Evolutionary conservation across 2,113 vertebrate species (phyloP).

Genomic region (Baryphthengus martii): DNA sequence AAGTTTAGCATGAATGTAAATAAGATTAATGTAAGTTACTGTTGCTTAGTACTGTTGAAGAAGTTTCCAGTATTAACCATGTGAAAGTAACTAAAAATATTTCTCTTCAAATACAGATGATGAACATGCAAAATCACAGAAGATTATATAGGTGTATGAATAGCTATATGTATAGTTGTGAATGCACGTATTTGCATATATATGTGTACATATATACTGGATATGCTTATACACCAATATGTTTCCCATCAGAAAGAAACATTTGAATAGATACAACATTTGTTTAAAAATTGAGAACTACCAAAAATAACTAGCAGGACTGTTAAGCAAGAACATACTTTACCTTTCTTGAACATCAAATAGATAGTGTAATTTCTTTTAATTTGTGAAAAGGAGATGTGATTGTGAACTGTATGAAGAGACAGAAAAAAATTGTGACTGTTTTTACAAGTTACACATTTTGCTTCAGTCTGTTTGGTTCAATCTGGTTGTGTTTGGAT

Average conservation of each 20-base stretch:
- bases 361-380: not conserved
- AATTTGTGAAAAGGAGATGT: not conserved
- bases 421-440: not conserved
- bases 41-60: not conserved
- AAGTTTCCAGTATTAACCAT: not conserved
- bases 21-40: not conserved
- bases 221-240: not conserved
- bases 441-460: not conserved
- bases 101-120: not conserved
- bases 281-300: not conserved
- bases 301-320: not conserved
- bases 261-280: not conserved
- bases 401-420: not conserved
- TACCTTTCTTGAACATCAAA: not conserved
- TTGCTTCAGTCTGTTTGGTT: not conserved
- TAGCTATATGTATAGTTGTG: not conserved
- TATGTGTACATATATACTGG: not conserved
- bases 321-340: not conserved
- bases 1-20: not conserved
- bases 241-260: not conserved
- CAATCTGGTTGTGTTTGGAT: not conserved
- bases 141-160: not conserved
- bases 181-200: not conserved
- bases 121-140: not conserved
- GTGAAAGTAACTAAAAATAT: not conserved